Percentiles rank a stretch among this genome's conserved stretches.
phyloP scores from a whole-genome alignment of 2,113 vertebrate species.

The Polypterus bichir region DNA sequence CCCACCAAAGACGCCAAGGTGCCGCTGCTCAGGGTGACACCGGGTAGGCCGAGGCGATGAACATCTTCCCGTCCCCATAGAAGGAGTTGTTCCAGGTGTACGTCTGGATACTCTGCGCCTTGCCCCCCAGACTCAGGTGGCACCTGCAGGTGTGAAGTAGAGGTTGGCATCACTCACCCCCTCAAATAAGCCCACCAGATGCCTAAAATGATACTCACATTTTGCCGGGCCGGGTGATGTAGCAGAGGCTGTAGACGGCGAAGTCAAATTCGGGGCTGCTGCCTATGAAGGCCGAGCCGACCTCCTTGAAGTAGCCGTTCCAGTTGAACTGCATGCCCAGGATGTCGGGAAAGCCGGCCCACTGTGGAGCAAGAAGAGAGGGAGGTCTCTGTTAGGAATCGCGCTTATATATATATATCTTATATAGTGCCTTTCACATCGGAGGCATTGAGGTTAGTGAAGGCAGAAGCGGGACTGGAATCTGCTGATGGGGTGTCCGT shows the following conservation, averaged over 20 bases:
- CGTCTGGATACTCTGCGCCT: conserved; percentile 65
- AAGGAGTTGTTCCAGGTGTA: conserved; percentile 73
- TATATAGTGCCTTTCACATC: neutral
- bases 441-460: no score
- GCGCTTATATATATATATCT: neutral
- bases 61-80: conserved; percentile 64
- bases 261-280: conserved; percentile 88
- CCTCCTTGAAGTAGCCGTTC: conserved; percentile 78
- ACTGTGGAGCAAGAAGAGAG: conserved; percentile 38
- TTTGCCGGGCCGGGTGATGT: conserved; percentile 69
- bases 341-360: conserved; percentile 69
- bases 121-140: conserved; percentile 62
- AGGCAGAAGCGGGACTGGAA: no score
- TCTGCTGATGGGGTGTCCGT: no score
- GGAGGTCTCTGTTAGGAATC: fast-evolving
- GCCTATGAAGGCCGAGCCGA: conserved; percentile 78
- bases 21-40: conserved; percentile 30
- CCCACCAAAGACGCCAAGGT: no score
- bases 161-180: neutral
- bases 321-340: conserved; percentile 83
- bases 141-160: conserved; percentile 48
- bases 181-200: neutral
- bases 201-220: conserved; percentile 47
- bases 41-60: conserved; percentile 71
- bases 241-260: conserved; percentile 76